phyloP scores from a whole-genome alignment of 2,113 vertebrate species.

The Trinectes maculatus region DNA sequence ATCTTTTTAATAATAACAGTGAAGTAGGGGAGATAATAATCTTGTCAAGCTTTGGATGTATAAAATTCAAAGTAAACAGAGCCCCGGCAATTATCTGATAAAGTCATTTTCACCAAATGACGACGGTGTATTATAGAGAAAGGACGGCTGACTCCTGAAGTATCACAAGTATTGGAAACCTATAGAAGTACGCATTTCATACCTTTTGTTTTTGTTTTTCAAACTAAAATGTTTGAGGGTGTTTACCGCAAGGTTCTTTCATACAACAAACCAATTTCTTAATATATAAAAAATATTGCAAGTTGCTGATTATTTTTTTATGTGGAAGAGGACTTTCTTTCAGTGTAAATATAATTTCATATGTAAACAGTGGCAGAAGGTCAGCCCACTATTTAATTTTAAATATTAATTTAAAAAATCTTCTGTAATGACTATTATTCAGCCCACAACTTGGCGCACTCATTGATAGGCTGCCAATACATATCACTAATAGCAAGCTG shows the following conservation, averaged over 20 bases:
- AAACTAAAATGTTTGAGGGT: not conserved
- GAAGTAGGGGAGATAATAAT: slow-evolving; percentile 11
- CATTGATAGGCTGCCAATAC: slow-evolving; percentile 11
- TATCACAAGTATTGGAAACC: no score
- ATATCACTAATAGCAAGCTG: slow-evolving; percentile 8
- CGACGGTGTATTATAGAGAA: not conserved
- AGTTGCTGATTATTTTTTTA: slow-evolving; percentile 1
- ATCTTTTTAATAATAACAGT: slow-evolving; percentile 16
- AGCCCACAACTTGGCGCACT: slow-evolving; percentile 5
- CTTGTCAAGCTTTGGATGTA: not conserved
- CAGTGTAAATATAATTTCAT: no score
- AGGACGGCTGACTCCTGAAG: no score
- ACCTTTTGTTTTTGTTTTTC: not conserved
- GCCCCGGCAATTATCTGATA: not conserved
- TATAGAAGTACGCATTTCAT: no score
- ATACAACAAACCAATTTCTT: not conserved
- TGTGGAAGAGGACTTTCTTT: not conserved
- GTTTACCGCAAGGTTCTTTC: not conserved
- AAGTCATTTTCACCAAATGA: not conserved
- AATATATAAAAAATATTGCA: not conserved
- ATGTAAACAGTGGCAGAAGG: no score
- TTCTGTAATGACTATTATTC: slow-evolving; percentile 14
- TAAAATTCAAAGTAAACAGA: slow-evolving; percentile 15
- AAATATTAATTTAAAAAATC: slow-evolving; percentile 27
- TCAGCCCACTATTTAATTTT: slow-evolving; percentile 33